A percentile compares a stretch with the other conserved stretches of the same genome.
phyloP scores from a whole-genome alignment of 2,888 invertebrate genomes.

The Pristionchus japonicus region DNA sequence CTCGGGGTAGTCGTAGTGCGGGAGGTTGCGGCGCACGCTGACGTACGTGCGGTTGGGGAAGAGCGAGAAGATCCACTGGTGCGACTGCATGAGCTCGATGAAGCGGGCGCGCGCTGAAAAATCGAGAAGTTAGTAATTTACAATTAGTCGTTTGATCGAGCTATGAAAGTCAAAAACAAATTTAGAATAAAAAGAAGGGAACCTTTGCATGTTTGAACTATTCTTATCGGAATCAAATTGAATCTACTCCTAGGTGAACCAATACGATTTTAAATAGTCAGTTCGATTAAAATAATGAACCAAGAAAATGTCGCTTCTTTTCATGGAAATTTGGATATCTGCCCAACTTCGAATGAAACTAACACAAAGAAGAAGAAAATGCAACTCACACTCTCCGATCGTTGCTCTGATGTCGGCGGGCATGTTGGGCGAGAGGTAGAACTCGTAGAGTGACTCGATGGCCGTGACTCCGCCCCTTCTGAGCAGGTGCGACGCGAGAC shows the following conservation, averaged over 20 bases:
- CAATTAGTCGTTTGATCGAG: too few relatives aligned
- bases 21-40: slow-evolving; percentile 72
- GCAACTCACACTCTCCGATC: slow-evolving; percentile 63
- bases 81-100: slow-evolving; percentile 67
- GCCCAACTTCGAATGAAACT: too few relatives aligned
- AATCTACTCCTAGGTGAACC: too few relatives aligned
- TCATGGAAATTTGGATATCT: too few relatives aligned
- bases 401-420: slow-evolving; percentile 67
- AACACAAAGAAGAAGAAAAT: background rate
- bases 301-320: too few relatives aligned
- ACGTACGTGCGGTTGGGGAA: slow-evolving; percentile 74
- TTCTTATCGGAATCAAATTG: too few relatives aligned
- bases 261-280: too few relatives aligned
- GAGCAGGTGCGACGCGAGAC: slow-evolving; percentile 67
- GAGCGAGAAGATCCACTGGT: slow-evolving; percentile 74
- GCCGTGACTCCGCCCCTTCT: slow-evolving; percentile 73
- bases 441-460: slow-evolving; percentile 72
- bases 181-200: too few relatives aligned
- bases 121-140: too few relatives aligned
- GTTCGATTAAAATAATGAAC: too few relatives aligned
- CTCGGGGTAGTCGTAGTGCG: slow-evolving; percentile 70
- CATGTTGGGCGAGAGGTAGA: slow-evolving; percentile 64
- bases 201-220: too few relatives aligned
- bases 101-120: slow-evolving; percentile 60
- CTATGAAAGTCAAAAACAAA: too few relatives aligned